Base-by-base conservation (phyloP, 1,140 invertebrate genomes). In the Kradibia gibbosae region DNA sequence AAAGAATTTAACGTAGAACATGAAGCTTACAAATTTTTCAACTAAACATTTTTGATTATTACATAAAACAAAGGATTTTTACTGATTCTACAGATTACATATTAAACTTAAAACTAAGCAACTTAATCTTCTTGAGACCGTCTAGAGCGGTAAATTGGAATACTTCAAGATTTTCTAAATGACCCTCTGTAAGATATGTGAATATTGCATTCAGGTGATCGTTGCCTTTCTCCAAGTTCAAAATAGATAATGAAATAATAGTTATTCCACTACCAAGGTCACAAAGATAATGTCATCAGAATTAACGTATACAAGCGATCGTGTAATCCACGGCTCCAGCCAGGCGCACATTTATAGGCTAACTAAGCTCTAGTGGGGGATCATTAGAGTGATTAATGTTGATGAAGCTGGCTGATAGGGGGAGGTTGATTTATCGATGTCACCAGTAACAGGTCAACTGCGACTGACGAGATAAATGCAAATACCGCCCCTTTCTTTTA, bases 351-450 rank as follows among this genome's bases (percentile, higher is more conserved):
- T 42, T 28, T 15, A 20, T 11, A 71, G 50, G 84, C 70, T 81
- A 78, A 13, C 8, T 17, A 28, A 1, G 3, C 20, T 79, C 76
- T 72, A 83, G 84, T 83, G 84, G 84, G 78, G 85, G 85, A 89
- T 90, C 89, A 90, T 90, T 91, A 91, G 87, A 87, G 89, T 90
- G 89, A 91, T 91, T 90, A 91, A 91, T 91, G 90, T 87, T 86
- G 90, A 90, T 90, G 87, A 86, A 86, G 87, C 85, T 84, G 79
- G 78, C 83, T 85, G 89, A 90, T 90, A 90, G 84, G 86, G 72
- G 36, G 80, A 48, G 83, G 87, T 85, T 90, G 90, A 90, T 91
- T 90, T 90, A 91, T 91, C 88, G 89, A 88, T 90, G 89, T 91
- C 89, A 86, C 88, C 86, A 83, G 5, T 86, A 86, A 87, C 85